Percentiles rank a stretch among this genome's conserved stretches.
These are phyloP conservation scores for Campylomormyrus numenius DNA, from an alignment of 2,113 vertebrate species.

Conservation along the genomic window DNA sequence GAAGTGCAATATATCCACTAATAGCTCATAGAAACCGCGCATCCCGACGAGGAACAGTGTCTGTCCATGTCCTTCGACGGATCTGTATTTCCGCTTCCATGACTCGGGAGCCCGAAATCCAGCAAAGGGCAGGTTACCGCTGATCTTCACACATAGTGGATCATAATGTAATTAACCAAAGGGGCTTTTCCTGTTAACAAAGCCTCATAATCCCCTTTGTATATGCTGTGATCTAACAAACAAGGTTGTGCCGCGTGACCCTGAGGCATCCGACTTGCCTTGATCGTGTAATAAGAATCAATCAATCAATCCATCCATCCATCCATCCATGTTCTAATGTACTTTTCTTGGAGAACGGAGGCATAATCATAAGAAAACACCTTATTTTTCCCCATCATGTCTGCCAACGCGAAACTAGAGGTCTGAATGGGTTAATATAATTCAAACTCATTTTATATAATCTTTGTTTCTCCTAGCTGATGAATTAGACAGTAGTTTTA, in stretches of 20 bases:
- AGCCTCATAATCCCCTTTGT: background rate
- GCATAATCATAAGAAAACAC: background rate
- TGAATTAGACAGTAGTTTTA: background rate
- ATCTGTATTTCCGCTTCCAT: background rate
- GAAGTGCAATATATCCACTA: background rate
- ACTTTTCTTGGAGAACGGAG: background rate
- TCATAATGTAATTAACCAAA: constrained; percentile 17
- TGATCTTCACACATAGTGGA: background rate
- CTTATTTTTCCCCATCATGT: background rate
- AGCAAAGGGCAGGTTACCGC: background rate
- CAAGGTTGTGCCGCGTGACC: background rate
- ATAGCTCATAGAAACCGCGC: background rate
- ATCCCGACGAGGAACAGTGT: background rate
- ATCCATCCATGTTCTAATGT: background rate
- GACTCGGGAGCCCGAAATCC: background rate
- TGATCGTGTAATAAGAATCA: background rate
- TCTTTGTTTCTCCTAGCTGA: background rate
- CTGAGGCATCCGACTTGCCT: background rate
- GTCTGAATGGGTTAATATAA: background rate
- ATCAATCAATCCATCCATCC: background rate
- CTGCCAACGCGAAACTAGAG: background rate
- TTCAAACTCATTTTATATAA: background rate
- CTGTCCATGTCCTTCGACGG: background rate
- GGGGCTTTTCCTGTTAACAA: constrained; percentile 22
- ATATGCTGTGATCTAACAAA: background rate